phyloP scores from a whole-genome alignment of 2,797 vertebrate species.

The Botia almorhae region DNA sequence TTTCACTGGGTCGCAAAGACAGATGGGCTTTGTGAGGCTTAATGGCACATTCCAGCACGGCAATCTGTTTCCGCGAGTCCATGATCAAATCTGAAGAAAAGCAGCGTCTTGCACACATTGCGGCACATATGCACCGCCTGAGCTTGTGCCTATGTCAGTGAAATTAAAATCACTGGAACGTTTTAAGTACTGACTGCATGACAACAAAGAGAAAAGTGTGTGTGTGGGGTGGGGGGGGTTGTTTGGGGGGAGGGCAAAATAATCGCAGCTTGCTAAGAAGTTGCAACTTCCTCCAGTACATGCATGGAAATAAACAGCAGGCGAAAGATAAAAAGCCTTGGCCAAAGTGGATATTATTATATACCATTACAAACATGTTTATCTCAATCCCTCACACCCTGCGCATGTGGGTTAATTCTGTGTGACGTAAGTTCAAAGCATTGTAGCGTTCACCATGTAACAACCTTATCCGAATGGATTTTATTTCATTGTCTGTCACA shows the following conservation, averaged over 20 bases:
- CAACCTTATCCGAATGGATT: conserved; percentile 68
- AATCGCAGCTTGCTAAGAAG: conserved; percentile 64
- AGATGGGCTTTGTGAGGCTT: conserved; percentile 82
- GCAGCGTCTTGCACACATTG: conserved; percentile 62
- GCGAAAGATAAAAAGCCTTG: conserved; percentile 58
- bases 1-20: conserved; percentile 68
- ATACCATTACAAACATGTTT: conserved; percentile 83
- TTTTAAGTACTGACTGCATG: conserved; percentile 71
- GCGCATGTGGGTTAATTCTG: conserved; percentile 67
- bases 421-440: conserved; percentile 78
- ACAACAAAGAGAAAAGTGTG: conserved; percentile 65
- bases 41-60: conserved; percentile 76
- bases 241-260: conserved; percentile 43
- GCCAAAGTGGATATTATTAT: conserved; percentile 77
- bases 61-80: conserved; percentile 76
- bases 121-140: conserved; percentile 62
- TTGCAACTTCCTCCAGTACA: conserved; percentile 60
- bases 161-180: conserved; percentile 71
- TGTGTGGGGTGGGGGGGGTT: too few species aligned
- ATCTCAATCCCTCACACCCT: conserved; percentile 74
- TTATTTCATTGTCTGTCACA: conserved; percentile 67
- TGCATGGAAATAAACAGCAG: conserved; percentile 62
- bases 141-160: conserved; percentile 68
- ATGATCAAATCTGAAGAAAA: conserved; percentile 67
- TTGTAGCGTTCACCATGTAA: conserved; percentile 74